Percentiles rank a stretch among this genome's conserved stretches.
These are phyloP conservation scores for Molorchus minor DNA, from an alignment of 2,888 invertebrate species.

Conservation along the genomic window DNA sequence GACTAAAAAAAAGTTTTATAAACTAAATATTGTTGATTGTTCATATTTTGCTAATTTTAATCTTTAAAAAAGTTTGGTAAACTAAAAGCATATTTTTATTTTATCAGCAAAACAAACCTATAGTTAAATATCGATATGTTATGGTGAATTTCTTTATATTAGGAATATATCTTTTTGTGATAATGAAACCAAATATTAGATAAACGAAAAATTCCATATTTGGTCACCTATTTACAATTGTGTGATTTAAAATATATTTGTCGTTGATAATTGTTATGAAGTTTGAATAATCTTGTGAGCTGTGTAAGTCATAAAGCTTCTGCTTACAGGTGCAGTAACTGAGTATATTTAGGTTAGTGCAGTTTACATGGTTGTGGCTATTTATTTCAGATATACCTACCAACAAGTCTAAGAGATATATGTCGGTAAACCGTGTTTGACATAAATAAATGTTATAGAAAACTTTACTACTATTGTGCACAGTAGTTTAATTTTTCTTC, in stretches of 20 bases:
- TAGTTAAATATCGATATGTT: conserved; percentile 11
- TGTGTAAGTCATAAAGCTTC: conserved; percentile 40
- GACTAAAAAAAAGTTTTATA: conserved; percentile 47
- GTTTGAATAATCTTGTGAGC: conserved; percentile 45
- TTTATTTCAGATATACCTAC: conserved; percentile 14
- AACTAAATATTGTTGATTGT: conserved; percentile 48
- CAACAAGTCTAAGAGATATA: not conserved
- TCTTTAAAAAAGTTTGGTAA: conserved; percentile 6
- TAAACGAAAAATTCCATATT: conserved; percentile 13
- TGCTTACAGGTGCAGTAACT: conserved; percentile 34
- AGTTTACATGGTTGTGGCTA: conserved; percentile 49
- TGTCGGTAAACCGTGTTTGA: not conserved
- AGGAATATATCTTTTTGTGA: too few relatives aligned
- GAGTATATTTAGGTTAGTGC: conserved; percentile 39
- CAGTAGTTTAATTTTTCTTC: too few relatives aligned
- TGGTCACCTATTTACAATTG: conserved; percentile 18
- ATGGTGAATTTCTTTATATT: not conserved
- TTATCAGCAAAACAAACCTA: too few relatives aligned
- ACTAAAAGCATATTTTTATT: too few relatives aligned
- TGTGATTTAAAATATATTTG: conserved; percentile 38
- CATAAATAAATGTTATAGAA: not conserved
- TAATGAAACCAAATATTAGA: too few relatives aligned
- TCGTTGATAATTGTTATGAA: conserved; percentile 49
- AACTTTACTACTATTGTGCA: not conserved
- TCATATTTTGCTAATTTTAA: too few relatives aligned